These are phyloP conservation scores for Antechinus flavipes DNA, from an alignment of 2,113 vertebrate species.

Conservation along the genomic window DNA sequence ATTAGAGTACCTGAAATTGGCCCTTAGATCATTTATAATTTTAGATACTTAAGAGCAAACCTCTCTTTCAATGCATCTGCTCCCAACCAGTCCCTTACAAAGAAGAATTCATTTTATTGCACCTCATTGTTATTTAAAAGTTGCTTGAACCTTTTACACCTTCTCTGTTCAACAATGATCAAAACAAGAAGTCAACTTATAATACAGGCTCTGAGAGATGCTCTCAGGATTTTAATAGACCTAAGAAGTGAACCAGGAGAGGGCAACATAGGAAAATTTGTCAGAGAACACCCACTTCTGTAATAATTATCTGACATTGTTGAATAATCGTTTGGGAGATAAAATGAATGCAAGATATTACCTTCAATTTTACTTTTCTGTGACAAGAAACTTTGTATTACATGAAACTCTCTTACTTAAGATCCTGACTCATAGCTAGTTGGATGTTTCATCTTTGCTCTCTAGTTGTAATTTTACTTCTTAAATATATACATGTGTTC, in stretches of 20 bases:
- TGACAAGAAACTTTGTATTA: slow-evolving; percentile 50
- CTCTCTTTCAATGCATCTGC: slow-evolving; percentile 42
- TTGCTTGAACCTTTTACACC: slow-evolving; percentile 49
- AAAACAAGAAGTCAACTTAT: slow-evolving; percentile 70
- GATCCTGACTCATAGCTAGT: slow-evolving; percentile 34
- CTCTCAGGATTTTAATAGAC: slow-evolving; percentile 44
- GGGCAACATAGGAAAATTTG: slow-evolving; percentile 11
- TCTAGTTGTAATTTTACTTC: slow-evolving; percentile 32
- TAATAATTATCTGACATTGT: slow-evolving; percentile 53
- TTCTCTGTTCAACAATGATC: slow-evolving; percentile 45
- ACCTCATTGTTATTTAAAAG: slow-evolving; percentile 48
- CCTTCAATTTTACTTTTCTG: slow-evolving; percentile 42
- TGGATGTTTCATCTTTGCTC: background rate
- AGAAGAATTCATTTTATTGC: slow-evolving; percentile 62
- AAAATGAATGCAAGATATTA: slow-evolving; percentile 49
- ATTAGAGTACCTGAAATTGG: background rate
- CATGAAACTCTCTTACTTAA: background rate
- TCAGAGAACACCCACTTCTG: slow-evolving; percentile 28
- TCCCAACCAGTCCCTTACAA: background rate
- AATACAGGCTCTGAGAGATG: slow-evolving; percentile 49
- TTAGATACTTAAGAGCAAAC: slow-evolving; percentile 1
- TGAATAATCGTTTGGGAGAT: slow-evolving; percentile 29
- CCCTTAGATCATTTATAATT: background rate
- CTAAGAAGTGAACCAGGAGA: slow-evolving; percentile 53
- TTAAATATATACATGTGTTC: background rate